Evolutionary conservation across 2,113 vertebrate genomes (phyloP).

Genomic region (Myanophis thanlyinensis): DNA sequence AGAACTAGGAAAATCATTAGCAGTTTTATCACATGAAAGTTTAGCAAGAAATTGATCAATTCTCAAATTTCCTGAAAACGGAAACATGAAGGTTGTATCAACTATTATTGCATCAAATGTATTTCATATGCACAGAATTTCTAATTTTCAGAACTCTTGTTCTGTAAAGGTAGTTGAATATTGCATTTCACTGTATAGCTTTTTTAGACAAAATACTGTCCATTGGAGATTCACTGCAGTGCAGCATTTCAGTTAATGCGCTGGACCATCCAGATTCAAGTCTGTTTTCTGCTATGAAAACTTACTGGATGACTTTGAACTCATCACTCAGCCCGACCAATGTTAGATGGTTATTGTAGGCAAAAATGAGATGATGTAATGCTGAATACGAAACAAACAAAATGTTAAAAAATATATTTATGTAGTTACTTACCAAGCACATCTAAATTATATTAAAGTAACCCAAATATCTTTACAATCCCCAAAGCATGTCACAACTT

Average conservation of each 20-base stretch:
- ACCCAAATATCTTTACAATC: no score
- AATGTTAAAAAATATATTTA: no score
- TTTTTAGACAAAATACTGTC: background rate
- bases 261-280: background rate
- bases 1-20: constrained; percentile 4
- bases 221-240: background rate
- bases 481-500: no score
- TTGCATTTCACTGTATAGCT: background rate
- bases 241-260: background rate
- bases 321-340: background rate
- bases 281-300: background rate
- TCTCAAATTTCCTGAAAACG: background rate
- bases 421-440: no score
- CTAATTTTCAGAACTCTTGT: background rate
- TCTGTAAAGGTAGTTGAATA: background rate
- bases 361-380: background rate
- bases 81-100: constrained; percentile 23
- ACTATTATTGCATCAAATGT: background rate
- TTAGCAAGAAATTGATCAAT: background rate
- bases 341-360: background rate
- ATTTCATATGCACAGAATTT: background rate
- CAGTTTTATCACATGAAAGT: background rate
- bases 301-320: background rate
- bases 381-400: background rate
- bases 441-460: no score